Percentiles rank a stretch among this genome's conserved stretches.
Evolutionary conservation across 2,888 invertebrate species (phyloP).

Genomic region (Machimus atricapillus): DNA sequence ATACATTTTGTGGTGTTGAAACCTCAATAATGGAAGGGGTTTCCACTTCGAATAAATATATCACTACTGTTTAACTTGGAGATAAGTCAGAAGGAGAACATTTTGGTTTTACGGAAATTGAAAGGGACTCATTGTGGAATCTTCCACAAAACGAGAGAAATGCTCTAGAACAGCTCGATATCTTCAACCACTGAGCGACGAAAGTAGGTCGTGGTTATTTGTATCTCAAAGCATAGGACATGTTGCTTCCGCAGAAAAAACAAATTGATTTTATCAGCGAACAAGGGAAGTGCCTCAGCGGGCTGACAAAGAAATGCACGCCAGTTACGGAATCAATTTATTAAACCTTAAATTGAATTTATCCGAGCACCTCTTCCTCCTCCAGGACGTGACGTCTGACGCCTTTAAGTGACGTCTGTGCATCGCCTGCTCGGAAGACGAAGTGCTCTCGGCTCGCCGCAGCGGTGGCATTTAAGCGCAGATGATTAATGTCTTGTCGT

Average conservation of each 20-base stretch:
- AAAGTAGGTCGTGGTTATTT: not conserved
- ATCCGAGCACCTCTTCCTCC: not conserved
- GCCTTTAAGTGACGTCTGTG: not conserved
- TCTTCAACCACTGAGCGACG: not conserved
- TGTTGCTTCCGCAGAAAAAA: not conserved
- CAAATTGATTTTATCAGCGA: not conserved
- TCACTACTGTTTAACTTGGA: not conserved
- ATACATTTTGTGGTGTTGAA: too few relatives aligned
- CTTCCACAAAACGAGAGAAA: not conserved
- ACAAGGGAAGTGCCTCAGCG: not conserved
- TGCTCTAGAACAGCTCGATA: not conserved
- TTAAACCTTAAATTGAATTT: not conserved
- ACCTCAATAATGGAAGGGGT: too few relatives aligned
- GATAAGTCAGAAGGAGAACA: too few relatives aligned
- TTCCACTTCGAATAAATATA: not conserved
- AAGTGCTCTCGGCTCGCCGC: not conserved
- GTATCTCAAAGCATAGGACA: not conserved
- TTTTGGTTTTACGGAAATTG: too few relatives aligned
- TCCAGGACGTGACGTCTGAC: not conserved
- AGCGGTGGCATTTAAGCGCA: not conserved
- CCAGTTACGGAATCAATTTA: not conserved
- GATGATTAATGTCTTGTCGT: slow-evolving; percentile 15
- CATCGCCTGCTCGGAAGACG: not conserved
- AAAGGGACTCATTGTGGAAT: not conserved
- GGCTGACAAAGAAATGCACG: not conserved